Evolutionary conservation across 2,888 invertebrate species (phyloP), one percentile per base, ranked within the genome.

Genomic region (Scelioninae gen. 2): DNA sequence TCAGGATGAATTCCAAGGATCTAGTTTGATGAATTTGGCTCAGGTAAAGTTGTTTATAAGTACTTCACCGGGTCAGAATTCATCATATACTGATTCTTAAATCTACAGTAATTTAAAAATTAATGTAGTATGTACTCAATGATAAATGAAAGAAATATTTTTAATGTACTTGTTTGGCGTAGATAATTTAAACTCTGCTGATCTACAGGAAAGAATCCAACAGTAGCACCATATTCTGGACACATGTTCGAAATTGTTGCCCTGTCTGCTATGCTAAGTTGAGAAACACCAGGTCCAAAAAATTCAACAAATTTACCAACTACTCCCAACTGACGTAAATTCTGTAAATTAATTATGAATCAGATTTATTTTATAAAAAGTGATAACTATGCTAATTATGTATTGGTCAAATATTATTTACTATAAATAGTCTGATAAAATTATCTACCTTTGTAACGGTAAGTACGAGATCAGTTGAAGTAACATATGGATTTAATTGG

Each of bases 231-330:
- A 85, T 98, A 98, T 86, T 96, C 96, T 0, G 98, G 98, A 83
- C 97, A 97, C 98, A 99, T 98, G 88, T 99, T 99, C 77, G 97
- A 95, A 60, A 99, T 96, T 0, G 98, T 99, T 0, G 98, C 97
- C 43, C 98, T 89, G 88, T 99, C 98, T 0, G 98, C 98, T 73
- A 99, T 96, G 61, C 96, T 96, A 2, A 99, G 87, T 63, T 94
- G 93, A 0, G 91, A 87, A 2, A 98, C 96, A 1, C 98, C 98
- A 0, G 96, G 93, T 0, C 98, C 98, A 87, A 94, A 99, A 88
- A 99, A 99, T 88, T 99, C 98, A 3, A 99, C 98, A 88, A 99
- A 98, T 84, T 98, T 98, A 2, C 97, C 97, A 57, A 98, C 98
- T 5, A 98, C 98, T 35, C 98, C 98, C 48, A 97, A 85, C 79